phyloP scores from a whole-genome alignment of 2,888 invertebrate species.

The Dynastes hyllus region DNA sequence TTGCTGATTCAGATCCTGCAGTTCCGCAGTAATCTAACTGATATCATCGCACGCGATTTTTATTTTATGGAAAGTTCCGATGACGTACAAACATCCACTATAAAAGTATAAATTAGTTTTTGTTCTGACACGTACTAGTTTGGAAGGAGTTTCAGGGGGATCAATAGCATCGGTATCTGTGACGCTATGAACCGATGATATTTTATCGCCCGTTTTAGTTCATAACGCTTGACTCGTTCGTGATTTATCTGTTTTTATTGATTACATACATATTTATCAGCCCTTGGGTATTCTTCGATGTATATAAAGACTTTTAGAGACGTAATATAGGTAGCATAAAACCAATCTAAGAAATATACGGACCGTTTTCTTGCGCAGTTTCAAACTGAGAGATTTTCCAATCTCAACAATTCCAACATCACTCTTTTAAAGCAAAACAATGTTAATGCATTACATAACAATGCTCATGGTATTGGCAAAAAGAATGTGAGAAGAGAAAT shows the following conservation, averaged over 20 bases:
- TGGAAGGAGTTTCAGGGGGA: slow-evolving; percentile 3
- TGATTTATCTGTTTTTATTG: slow-evolving; percentile 15
- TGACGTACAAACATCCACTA: slow-evolving; percentile 36
- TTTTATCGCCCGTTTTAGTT: slow-evolving; percentile 22
- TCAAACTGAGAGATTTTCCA: no score
- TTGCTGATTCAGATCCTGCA: slow-evolving; percentile 36
- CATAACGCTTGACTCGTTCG: slow-evolving; percentile 25
- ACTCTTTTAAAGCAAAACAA: no score
- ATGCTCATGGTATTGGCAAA: no score
- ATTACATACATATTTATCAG: not conserved
- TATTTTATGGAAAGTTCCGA: slow-evolving; percentile 39
- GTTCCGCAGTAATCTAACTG: slow-evolving; percentile 15
- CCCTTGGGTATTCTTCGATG: not conserved
- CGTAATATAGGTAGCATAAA: no score
- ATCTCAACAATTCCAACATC: no score
- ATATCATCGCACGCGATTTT: slow-evolving; percentile 30
- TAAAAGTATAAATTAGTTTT: slow-evolving; percentile 46
- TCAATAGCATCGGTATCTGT: slow-evolving; percentile 26
- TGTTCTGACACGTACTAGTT: slow-evolving; percentile 40
- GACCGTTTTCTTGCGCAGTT: no score
- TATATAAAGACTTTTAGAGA: no score
- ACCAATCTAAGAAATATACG: no score
- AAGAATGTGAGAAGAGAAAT: no score
- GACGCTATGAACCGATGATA: slow-evolving; percentile 23
- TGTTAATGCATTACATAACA: no score